A percentile compares a stretch with the other conserved stretches of the same genome.
Conservation (phyloP, 2,797 vertebrate genomes). For the Calcarius lapponicus region DNA sequence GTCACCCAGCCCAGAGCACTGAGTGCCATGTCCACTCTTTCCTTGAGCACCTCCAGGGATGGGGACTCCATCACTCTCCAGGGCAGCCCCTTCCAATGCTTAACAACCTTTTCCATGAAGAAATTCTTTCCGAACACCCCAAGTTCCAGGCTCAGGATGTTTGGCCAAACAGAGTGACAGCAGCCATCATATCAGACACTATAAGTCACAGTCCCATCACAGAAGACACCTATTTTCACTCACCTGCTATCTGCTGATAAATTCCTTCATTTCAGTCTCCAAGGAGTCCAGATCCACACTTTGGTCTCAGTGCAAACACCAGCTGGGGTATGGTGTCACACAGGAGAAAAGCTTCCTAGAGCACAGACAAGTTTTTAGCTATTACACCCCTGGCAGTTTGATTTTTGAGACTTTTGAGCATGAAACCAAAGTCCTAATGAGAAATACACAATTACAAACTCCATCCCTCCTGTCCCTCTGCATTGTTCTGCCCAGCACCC, state of each 20-base stretch:
- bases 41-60: neutral
- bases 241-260: neutral
- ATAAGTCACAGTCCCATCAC: neutral
- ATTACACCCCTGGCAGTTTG: neutral
- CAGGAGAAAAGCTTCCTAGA: neutral
- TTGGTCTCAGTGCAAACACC: neutral
- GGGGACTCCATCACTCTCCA: neutral
- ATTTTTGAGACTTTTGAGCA: neutral
- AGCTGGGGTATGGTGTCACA: neutral
- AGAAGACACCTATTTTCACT: neutral
- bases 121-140: neutral
- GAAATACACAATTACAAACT: neutral
- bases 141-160: rapidly evolving
- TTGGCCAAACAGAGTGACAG: neutral
- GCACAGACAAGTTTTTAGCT: neutral
- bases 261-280: neutral
- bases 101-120: neutral
- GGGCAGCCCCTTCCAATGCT: neutral
- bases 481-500: neutral
- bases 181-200: neutral
- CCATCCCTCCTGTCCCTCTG: neutral
- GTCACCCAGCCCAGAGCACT: neutral
- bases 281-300: neutral
- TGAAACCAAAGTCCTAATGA: neutral
- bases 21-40: rapidly evolving